These are phyloP conservation scores for Hydrophis major DNA, from an alignment of 2,797 vertebrate genomes.

Conservation along the genomic window DNA sequence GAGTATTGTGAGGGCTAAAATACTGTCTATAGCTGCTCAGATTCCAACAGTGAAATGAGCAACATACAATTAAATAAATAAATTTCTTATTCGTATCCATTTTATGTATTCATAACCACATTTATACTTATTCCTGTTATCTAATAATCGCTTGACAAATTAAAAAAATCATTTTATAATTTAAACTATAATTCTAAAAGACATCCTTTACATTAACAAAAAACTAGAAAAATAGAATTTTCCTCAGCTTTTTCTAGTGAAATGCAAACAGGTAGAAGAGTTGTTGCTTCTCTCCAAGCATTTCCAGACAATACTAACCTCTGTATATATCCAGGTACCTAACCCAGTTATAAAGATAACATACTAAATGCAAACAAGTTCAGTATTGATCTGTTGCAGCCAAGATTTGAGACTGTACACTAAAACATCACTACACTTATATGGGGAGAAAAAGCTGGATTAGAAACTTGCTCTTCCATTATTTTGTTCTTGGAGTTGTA, in stretches of 20 bases:
- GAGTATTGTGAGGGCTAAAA: not conserved
- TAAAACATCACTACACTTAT: constrained; percentile 24
- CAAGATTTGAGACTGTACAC: constrained; percentile 53
- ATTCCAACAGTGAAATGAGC: not conserved
- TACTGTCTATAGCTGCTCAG: not conserved
- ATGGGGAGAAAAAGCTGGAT: not conserved
- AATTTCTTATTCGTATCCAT: too few relatives aligned
- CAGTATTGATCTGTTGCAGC: constrained; percentile 71
- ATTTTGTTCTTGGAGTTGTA: constrained; percentile 20
- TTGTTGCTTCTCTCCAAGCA: constrained; percentile 63
- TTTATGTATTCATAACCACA: too few relatives aligned
- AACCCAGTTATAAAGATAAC: constrained; percentile 69
- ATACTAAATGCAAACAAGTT: constrained; percentile 73
- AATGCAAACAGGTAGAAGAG: constrained; percentile 47
- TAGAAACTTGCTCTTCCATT: constrained; percentile 22
- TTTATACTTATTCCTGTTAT: too few relatives aligned
- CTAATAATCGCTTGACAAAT: too few relatives aligned
- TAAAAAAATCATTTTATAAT: not conserved
- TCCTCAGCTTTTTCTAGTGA: constrained; percentile 54
- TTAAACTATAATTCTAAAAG: constrained; percentile 58
- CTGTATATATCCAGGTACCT: constrained; percentile 63
- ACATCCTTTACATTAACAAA: constrained; percentile 60
- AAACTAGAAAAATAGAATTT: constrained; percentile 68
- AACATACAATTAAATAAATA: not conserved
- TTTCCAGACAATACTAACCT: constrained; percentile 73